Conservation (phyloP, 2,113 vertebrate species). For the Apus apus region DNA sequence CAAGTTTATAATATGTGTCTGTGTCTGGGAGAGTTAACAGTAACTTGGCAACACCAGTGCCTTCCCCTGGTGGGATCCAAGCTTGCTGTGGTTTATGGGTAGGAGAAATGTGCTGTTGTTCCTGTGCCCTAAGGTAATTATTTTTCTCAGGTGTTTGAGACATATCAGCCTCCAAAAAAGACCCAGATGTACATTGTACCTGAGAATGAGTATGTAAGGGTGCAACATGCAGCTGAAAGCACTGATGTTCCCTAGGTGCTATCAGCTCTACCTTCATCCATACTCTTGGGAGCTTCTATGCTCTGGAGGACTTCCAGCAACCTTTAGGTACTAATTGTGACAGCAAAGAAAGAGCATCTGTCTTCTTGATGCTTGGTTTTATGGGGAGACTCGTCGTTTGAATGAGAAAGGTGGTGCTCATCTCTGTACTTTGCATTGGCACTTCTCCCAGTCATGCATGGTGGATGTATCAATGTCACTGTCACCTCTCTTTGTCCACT, state of each 20-base stretch:
- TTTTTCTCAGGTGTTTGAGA: neutral
- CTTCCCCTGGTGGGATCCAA: neutral
- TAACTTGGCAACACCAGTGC: neutral
- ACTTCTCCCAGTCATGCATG: neutral
- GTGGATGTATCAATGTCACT: accelerated
- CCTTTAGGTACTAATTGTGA: neutral
- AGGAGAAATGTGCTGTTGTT: neutral
- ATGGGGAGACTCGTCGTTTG: neutral
- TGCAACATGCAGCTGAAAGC: accelerated
- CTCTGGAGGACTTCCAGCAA: neutral
- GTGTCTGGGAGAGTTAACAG: neutral
- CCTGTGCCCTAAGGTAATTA: neutral
- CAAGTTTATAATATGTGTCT: neutral
- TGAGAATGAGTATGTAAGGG: neutral
- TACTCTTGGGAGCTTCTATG: neutral
- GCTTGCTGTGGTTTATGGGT: neutral
- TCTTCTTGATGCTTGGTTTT: neutral
- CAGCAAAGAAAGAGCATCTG: neutral
- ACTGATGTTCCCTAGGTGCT: too few relatives aligned
- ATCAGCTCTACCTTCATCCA: neutral
- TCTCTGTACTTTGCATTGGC: accelerated
- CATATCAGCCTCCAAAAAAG: neutral
- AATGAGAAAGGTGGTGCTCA: neutral
- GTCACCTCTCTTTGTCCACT: neutral
- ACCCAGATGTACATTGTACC: neutral